A percentile compares a stretch with the other conserved stretches of the same genome.
phyloP scores from a whole-genome alignment of 1,140 invertebrate genomes.

The Heliconius himera region DNA sequence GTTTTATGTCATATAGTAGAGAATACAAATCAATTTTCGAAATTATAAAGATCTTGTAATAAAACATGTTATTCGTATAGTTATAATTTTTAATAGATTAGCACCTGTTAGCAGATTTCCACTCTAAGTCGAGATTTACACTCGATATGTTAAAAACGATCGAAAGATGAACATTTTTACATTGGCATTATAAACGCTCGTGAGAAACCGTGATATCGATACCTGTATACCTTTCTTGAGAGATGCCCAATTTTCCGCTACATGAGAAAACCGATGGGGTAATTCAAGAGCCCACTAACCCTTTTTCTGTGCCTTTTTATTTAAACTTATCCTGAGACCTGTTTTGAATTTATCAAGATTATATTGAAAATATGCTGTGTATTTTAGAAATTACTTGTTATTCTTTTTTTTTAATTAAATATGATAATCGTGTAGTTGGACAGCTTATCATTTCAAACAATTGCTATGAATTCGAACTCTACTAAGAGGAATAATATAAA shows the following conservation, averaged over 20 bases:
- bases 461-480: neutral
- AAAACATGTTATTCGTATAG: too few species aligned
- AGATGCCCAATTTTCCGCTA: constrained; percentile 56
- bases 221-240: constrained; percentile 23
- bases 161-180: too few species aligned
- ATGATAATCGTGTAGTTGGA: too few species aligned
- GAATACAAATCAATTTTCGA: too few species aligned
- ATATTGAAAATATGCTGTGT: constrained; percentile 20
- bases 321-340: constrained; percentile 27
- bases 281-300: constrained; percentile 47
- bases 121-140: too few species aligned
- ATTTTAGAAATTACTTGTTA: neutral
- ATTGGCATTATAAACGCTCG: neutral
- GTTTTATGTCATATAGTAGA: too few species aligned
- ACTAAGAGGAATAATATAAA: neutral
- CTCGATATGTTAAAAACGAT: too few species aligned
- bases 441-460: neutral
- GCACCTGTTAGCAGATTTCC: too few species aligned
- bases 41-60: too few species aligned
- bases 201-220: neutral
- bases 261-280: constrained; percentile 52
- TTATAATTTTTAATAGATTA: too few species aligned
- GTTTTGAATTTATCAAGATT: constrained; percentile 31
- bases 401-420: too few species aligned
- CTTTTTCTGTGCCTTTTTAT: constrained; percentile 43